Evolutionary conservation across 2,113 vertebrate species (phyloP), one percentile per base, ranked within the genome.

Genomic region (Aegotheles bennettii): DNA sequence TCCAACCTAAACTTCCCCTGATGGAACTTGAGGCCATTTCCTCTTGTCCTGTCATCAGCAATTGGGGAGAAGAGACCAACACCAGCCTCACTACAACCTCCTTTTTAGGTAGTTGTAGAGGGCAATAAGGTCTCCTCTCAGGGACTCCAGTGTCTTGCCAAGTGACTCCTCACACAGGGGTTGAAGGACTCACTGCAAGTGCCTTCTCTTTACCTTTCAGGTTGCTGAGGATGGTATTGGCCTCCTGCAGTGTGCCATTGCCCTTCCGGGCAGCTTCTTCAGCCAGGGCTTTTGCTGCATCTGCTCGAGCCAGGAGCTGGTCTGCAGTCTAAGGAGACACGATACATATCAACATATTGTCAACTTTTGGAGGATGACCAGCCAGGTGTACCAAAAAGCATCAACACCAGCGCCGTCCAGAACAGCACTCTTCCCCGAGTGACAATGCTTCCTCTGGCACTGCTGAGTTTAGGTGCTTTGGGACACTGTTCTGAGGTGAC

Each of bases 211-310:
- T 97, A 99, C 99, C 99, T 98, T 98, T 97, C 57, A 99, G 97
- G 94, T 99, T 99, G 81, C 86, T 98, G 79, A 99, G 98, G 91
- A 99, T 99, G 92, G 97, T 98, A 61, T 98, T 98, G 10, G 99
- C 99, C 93, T 99, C 99, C 70, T 97, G 98, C 26, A 98, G 98
- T 0, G 99, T 99, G 13, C 98, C 97, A 20, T 97, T 98, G 38
- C 99, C 99, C 82, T 99, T 99, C 94, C 98, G 98, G 8, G 99
- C 99, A 21, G 99, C 99, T 94, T 99, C 99, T 63, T 99, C 99
- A 2, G 99, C 99, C 65, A 99, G 95, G 43, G 99, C 99, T 95
- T 99, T 99, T 6, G 99, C 99, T 5, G 99, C 99, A 17, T 99
- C 99, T 3, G 99, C 99, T 69, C 99, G 98, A 76, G 99, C 99